Conservation (phyloP, 1,140 invertebrate genomes). For the Branchinecta lynchi region DNA sequence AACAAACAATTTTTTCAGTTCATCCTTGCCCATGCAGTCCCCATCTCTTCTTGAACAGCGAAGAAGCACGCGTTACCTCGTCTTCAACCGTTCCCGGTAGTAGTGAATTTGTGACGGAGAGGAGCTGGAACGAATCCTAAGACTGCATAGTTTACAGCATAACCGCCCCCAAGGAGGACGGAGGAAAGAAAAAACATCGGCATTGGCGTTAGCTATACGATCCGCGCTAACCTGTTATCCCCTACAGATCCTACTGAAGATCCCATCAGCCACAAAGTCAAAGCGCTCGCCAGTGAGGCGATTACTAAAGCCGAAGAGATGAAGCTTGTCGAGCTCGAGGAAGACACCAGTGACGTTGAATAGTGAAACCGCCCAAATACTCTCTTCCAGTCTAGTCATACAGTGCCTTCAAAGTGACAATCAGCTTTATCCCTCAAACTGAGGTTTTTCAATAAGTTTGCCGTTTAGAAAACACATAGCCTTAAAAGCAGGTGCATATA, state of each 20-base stretch:
- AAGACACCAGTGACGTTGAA: background rate
- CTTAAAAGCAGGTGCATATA: no score
- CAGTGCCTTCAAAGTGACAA: no score
- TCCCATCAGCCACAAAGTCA: background rate
- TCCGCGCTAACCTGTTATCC: background rate
- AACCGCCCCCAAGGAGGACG: background rate
- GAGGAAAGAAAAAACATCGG: background rate
- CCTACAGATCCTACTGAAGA: background rate
- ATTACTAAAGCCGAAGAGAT: background rate
- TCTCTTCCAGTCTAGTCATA: no score
- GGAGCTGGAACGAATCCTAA: no score
- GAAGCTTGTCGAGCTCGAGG: background rate
- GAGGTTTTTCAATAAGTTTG: no score
- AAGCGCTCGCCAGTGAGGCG: background rate
- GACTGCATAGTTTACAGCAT: background rate
- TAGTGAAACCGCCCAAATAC: no score
- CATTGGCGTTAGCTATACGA: background rate
- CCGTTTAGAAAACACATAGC: no score
- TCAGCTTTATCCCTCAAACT: no score
- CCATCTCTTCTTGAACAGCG: no score
- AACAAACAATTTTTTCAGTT: no score
- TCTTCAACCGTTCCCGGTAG: background rate
- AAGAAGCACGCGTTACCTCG: background rate
- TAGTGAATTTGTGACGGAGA: background rate
- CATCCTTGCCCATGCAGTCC: no score